Evolutionary conservation across 2,888 invertebrate genomes (phyloP).

Genomic region (Drosophila stalkeri): DNA sequence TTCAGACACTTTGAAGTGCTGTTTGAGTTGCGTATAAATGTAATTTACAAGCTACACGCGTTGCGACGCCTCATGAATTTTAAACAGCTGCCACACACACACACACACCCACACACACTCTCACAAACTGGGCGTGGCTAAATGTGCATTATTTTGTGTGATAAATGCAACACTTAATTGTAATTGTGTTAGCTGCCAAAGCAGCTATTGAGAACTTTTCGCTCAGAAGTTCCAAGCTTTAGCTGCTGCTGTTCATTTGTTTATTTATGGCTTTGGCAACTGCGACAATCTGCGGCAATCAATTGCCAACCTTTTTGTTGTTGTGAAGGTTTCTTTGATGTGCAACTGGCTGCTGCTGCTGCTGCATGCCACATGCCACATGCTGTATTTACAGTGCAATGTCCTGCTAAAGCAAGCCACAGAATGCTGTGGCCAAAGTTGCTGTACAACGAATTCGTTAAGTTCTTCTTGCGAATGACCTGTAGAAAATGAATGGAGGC

Average conservation of each 20-base stretch:
- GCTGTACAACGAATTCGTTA: constrained; percentile 43
- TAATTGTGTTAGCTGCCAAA: constrained; percentile 46
- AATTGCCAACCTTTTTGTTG: constrained; percentile 13
- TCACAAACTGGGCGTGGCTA: constrained; percentile 38
- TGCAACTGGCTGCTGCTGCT: constrained; percentile 12
- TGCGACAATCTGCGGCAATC: constrained; percentile 38
- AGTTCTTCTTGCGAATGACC: background rate
- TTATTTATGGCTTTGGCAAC: constrained; percentile 33
- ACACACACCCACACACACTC: background rate
- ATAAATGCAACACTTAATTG: constrained; percentile 74
- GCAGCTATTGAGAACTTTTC: constrained; percentile 13
- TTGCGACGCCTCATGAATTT: constrained; percentile 75
- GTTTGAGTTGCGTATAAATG: constrained; percentile 76
- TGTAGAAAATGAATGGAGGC: background rate
- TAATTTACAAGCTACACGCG: constrained; percentile 70
- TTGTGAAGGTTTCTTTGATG: constrained; percentile 16
- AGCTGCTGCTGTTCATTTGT: constrained; percentile 28
- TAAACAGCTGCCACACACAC: constrained; percentile 52
- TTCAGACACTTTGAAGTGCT: constrained; percentile 57
- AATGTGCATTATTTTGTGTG: constrained; percentile 65
- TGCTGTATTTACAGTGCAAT: constrained; percentile 33
- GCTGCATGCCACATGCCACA: constrained; percentile 7
- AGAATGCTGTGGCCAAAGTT: constrained; percentile 29
- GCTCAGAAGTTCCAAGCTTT: background rate
- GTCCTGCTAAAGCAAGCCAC: constrained; percentile 22